Base-by-base conservation (phyloP, 2,888 invertebrate genomes). In the Prostheceraeus crozeri region DNA sequence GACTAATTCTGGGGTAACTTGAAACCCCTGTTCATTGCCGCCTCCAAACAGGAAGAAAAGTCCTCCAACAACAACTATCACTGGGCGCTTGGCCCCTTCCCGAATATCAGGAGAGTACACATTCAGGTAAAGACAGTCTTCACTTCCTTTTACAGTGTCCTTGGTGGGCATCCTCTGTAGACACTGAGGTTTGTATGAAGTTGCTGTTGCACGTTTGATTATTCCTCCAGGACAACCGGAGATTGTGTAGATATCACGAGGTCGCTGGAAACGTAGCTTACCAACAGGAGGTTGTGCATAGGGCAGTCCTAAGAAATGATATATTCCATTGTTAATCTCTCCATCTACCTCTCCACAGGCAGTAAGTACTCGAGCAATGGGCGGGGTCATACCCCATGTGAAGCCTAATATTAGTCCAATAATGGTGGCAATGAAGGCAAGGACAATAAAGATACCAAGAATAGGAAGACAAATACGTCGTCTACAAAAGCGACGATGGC, bases 71-170 rank as follows among this genome's bases (percentile, higher is more conserved):
- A 30, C n/a, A 35, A 55, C 33, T 3, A 55, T 55, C 3, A 55
- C 55, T n/a, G 55, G 55, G 2, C 33, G 8, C 36, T 33, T 21
- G 16, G 14, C 3, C 21, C 4, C 19, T 2, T 4, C 14, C 4
- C 30, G 14, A 11, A 3, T 36, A 14, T 31, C 33, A 35, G 55
- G 55, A 3, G 48, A 4, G 35, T 55, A 55, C 4, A 55, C 14
- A 55, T 55, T 55, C n/a, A 55, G 16, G 35, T 55, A 55, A 16
- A 55, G 55, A 16, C 55, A 55, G 25, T 55, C 25, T 55, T 55
- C 55, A 55, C 23, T 53, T 3, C 55, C 55, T 10, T 36, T 53
- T 21, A 55, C 3, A 3, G 35, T 21, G 25, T 55, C 35, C 3
- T 56, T 33, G 19, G 3, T n/a, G 8, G 21, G 16, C 6, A 36